A percentile compares a stretch with the other conserved stretches of the same genome.
These are phyloP conservation scores for Theristicus caerulescens DNA, from an alignment of 2,113 vertebrate species.

Conservation along the genomic window DNA sequence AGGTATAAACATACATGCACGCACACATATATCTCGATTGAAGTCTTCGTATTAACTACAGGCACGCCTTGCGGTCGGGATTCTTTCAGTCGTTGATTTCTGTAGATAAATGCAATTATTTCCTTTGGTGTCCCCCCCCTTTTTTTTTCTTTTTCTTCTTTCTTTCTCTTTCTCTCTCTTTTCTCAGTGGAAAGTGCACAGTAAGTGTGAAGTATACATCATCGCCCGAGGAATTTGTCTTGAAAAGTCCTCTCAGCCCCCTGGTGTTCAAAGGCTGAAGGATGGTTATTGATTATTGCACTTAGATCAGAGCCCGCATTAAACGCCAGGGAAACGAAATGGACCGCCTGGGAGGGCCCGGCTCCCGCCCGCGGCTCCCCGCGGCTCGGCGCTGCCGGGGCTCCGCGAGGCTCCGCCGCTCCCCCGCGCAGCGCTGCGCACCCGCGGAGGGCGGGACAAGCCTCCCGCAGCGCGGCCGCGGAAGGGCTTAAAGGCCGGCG, in stretches of 20 bases:
- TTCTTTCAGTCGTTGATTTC: not conserved
- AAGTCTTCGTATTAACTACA: not conserved
- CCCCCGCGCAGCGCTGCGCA: not conserved
- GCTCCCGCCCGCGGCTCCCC: not conserved
- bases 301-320: not conserved
- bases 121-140: not conserved
- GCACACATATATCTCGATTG: not conserved
- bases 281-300: not conserved
- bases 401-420: not conserved
- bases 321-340: not conserved
- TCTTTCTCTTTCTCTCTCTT: not conserved
- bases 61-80: not conserved
- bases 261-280: slow-evolving; percentile 23
- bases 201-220: slow-evolving; percentile 68
- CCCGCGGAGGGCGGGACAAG: not conserved
- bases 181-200: slow-evolving; percentile 37
- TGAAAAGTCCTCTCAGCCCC: slow-evolving; percentile 58
- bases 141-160: not conserved
- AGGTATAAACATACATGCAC: not conserved
- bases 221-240: slow-evolving; percentile 37
- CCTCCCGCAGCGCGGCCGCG: no score
- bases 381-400: no score
- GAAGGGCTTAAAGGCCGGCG: fast-evolving
- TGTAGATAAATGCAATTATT: not conserved
- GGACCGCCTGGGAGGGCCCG: not conserved